Evolutionary conservation across 1,140 invertebrate species (phyloP).

Genomic region (Yoshiicerus persimilis): DNA sequence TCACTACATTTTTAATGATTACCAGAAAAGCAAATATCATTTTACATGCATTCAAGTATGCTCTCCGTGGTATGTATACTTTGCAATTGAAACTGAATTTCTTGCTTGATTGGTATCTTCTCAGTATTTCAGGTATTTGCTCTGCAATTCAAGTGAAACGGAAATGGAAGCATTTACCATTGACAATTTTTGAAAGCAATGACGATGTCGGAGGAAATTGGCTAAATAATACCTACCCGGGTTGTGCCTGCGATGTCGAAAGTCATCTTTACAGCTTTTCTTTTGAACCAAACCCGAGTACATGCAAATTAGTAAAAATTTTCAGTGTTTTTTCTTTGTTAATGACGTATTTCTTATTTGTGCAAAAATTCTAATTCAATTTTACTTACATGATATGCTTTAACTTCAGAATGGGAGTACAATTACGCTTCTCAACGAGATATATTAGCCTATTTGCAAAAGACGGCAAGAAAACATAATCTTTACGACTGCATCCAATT

Average conservation of each 20-base stretch:
- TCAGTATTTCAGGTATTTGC: constrained; percentile 41
- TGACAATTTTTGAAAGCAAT: constrained; percentile 38
- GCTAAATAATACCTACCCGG: constrained; percentile 42
- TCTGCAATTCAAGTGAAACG: constrained; percentile 40
- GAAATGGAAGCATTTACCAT: constrained; percentile 21
- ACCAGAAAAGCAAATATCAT: no score
- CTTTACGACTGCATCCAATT: constrained; percentile 30
- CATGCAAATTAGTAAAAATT: no score
- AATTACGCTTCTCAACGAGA: constrained; percentile 28
- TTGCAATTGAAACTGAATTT: neutral
- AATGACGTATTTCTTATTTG: neutral
- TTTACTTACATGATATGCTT: no score
- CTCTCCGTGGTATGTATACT: no score
- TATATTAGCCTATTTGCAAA: constrained; percentile 29
- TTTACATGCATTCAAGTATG: no score
- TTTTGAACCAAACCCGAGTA: constrained; percentile 45
- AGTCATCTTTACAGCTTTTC: constrained; percentile 38
- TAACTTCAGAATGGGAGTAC: constrained; percentile 35
- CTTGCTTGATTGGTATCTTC: neutral
- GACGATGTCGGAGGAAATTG: constrained; percentile 38
- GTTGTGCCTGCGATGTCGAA: constrained; percentile 38
- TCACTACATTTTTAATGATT: no score
- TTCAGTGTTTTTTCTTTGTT: neutral
- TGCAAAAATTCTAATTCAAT: neutral
- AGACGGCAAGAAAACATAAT: constrained; percentile 27